These are phyloP conservation scores for Indicator indicator DNA, from an alignment of 2,113 vertebrate genomes.

Conservation along the genomic window DNA sequence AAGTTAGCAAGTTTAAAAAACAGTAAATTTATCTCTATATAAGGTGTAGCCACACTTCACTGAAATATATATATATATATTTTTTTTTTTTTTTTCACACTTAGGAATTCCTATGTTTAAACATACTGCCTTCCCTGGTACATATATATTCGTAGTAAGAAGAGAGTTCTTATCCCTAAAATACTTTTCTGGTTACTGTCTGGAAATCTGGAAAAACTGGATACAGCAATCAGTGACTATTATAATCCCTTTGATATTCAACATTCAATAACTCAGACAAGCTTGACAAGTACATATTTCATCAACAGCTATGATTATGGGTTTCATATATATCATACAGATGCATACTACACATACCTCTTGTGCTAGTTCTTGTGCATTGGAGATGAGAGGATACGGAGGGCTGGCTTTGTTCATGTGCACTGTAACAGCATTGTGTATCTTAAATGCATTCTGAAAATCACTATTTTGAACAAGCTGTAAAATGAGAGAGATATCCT, in stretches of 20 bases:
- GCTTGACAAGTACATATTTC: conserved; percentile 15
- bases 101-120: background rate
- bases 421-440: conserved; percentile 87
- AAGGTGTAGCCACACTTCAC: background rate
- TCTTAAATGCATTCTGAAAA: conserved; percentile 90
- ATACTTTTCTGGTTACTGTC: background rate
- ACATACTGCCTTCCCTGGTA: background rate
- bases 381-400: conserved; percentile 86
- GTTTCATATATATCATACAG: background rate
- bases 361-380: conserved; percentile 87
- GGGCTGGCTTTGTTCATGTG: conserved; percentile 88
- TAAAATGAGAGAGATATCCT: conserved; percentile 87
- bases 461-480: conserved; percentile 88
- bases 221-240: background rate
- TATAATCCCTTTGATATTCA: conserved; percentile 19
- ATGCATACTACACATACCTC: conserved; percentile 85
- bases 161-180: background rate
- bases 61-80: background rate
- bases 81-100: too few relatives aligned
- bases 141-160: background rate
- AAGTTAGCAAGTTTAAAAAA: background rate
- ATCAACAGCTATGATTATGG: conserved; percentile 38
- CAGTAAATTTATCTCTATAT: background rate
- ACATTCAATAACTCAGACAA: conserved; percentile 12
- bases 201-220: background rate